Evolutionary conservation across 2,888 invertebrate species (phyloP), one percentile per base, ranked within the genome.

Genomic region (Entomobrya multifasciata): DNA sequence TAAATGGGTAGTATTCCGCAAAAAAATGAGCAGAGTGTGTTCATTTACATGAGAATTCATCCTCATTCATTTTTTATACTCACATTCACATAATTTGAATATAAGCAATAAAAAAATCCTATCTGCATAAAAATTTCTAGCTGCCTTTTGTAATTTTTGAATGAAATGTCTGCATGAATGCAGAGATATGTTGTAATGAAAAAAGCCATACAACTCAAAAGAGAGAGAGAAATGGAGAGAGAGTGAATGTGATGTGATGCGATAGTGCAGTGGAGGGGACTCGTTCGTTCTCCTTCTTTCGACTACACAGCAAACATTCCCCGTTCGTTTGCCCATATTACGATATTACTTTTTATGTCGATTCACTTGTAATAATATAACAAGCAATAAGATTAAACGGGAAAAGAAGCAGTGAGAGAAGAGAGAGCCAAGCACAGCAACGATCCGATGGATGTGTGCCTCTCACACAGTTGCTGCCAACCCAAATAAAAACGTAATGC

Each of bases 331-430:
- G 77, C 77, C 55, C 65, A 67, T 65, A 49, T 20, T 47, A 77
- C 67, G 77, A 77, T 76, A 84, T 84, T 77, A 67, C 76, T 77
- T 82, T 76, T 67, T 41, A 67, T 70, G 47, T 70, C 47, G 44
- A 44, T 25, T 70, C 25, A 27, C 70, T 36, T 67, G 52, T 30
- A n/a, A 55, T 60, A 36, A 49, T 49, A 25, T 80, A 82, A 74
- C 82, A 65, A 65, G 77, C n/a, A n/a, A n/a, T 57, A 62, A 77
- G 83, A 84, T 84, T 84, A 84, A 84, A 84, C 67, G 65, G 62
- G 20, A 77, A 76, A 20, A 52, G 44, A 44, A 41, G 49, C 25
- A 49, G 4, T 25, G 11, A 65, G 10, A n/a, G 62, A 11, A 20
- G 41, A 62, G 17, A 41, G 41, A 6, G 20, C 30, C 17, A 3